Evolutionary conservation across 2,888 invertebrate species (phyloP).

Genomic region (Maniola hyperantus): DNA sequence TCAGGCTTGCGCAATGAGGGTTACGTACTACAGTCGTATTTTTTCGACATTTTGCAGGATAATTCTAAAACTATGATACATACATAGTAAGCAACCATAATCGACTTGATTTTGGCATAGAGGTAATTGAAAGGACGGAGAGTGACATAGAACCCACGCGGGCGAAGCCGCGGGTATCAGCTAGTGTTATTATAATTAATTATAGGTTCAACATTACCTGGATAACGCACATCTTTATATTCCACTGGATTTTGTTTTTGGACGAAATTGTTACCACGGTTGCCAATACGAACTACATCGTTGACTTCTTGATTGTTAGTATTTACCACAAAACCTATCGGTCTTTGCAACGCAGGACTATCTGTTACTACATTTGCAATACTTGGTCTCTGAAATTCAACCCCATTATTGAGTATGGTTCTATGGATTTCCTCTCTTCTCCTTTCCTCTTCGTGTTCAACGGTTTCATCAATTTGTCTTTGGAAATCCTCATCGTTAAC

Average conservation of each 20-base stretch:
- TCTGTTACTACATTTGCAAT: conserved; percentile 15
- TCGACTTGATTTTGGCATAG: too few species aligned
- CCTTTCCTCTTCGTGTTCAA: background rate
- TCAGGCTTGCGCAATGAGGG: too few species aligned
- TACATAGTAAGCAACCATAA: too few species aligned
- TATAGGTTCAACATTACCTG: background rate
- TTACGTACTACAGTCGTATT: too few species aligned
- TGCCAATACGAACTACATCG: conserved; percentile 18
- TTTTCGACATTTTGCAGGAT: too few species aligned
- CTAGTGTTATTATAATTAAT: too few species aligned
- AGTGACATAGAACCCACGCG: too few species aligned
- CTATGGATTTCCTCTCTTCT: background rate
- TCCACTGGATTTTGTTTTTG: conserved; percentile 31
- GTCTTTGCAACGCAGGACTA: conserved; percentile 17
- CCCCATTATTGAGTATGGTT: background rate
- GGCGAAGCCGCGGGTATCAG: too few species aligned
- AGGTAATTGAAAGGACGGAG: too few species aligned
- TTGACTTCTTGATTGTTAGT: conserved; percentile 5
- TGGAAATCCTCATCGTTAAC: background rate
- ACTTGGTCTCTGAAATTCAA: background rate
- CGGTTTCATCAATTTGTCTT: conserved; percentile 1
- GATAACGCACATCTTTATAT: conserved; percentile 25
- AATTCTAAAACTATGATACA: too few species aligned
- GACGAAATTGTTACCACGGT: conserved; percentile 17
- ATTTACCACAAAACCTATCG: background rate